These are phyloP conservation scores for Teleiodes luculella DNA, from an alignment of 2,888 invertebrate species.

Conservation along the genomic window DNA sequence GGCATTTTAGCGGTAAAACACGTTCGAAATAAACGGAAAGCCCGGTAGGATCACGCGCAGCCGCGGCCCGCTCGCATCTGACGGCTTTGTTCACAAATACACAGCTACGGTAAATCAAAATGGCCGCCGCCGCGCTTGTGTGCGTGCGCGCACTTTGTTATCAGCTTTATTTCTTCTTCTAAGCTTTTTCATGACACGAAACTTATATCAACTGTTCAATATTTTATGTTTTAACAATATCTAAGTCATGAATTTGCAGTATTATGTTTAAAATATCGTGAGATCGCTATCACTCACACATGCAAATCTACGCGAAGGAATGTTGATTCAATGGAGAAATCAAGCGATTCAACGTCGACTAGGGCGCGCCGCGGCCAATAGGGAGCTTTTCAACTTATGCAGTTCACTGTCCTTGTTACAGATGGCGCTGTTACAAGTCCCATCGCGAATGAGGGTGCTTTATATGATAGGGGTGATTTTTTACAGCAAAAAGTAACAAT, in stretches of 20 bases:
- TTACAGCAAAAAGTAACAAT: slow-evolving; percentile 6
- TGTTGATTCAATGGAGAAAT: slow-evolving; percentile 78
- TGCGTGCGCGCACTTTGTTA: slow-evolving; percentile 65
- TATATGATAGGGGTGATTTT: slow-evolving; percentile 20
- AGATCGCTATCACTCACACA: slow-evolving; percentile 69
- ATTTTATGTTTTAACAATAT: slow-evolving; percentile 23
- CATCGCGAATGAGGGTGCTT: slow-evolving; percentile 39
- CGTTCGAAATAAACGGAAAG: slow-evolving; percentile 57
- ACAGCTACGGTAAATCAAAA: slow-evolving; percentile 77
- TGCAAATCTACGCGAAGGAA: slow-evolving; percentile 70
- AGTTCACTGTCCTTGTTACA: slow-evolving; percentile 43
- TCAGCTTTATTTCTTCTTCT: slow-evolving; percentile 35
- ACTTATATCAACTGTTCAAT: background rate
- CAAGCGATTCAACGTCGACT: slow-evolving; percentile 65
- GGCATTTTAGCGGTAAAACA: slow-evolving; percentile 77
- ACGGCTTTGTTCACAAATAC: slow-evolving; percentile 79
- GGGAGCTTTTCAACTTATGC: slow-evolving; percentile 60
- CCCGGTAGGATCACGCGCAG: slow-evolving; percentile 73
- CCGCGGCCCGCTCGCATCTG: slow-evolving; percentile 78
- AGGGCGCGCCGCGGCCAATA: slow-evolving; percentile 57
- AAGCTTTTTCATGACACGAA: slow-evolving; percentile 24
- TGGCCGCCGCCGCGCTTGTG: slow-evolving; percentile 64
- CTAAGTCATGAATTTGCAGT: slow-evolving; percentile 47
- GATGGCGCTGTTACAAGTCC: slow-evolving; percentile 53
- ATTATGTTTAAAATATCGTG: slow-evolving; percentile 46